Percentiles rank a stretch among this genome's conserved stretches.
Conservation (phyloP, 2,113 vertebrate species). For the Oryzias curvinotus region DNA sequence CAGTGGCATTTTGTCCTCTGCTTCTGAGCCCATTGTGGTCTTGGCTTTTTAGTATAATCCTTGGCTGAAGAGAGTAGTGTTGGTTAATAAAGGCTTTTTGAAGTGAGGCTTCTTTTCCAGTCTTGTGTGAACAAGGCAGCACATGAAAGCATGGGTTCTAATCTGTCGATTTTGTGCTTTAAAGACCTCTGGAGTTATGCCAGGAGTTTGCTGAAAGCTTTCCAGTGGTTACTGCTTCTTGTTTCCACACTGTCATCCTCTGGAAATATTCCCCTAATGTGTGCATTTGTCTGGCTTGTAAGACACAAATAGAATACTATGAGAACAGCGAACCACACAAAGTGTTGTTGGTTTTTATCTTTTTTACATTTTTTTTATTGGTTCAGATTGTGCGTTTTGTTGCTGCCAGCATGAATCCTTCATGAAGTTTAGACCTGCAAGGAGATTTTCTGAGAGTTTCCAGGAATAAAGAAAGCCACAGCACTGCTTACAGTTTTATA, state of each 20-base stretch:
- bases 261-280: slow-evolving; percentile 72
- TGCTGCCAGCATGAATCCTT: no score
- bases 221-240: slow-evolving; percentile 42
- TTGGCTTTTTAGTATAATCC: slow-evolving; percentile 23
- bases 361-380: no score
- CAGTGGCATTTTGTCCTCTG: slow-evolving; percentile 32
- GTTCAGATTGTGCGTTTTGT: no score
- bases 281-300: slow-evolving; percentile 26
- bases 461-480: no score
- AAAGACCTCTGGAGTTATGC: slow-evolving; percentile 24
- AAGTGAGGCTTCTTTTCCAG: slow-evolving; percentile 1
- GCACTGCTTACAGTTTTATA: no score
- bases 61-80: slow-evolving; percentile 9
- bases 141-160: slow-evolving; percentile 20
- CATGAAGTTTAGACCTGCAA: no score
- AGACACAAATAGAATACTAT: no score
- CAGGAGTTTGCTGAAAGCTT: slow-evolving; percentile 39
- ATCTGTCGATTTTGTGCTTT: slow-evolving; percentile 29
- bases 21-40: slow-evolving; percentile 17
- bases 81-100: neutral
- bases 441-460: no score
- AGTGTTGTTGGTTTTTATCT: no score
- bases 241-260: slow-evolving; percentile 45
- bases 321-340: no score
- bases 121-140: slow-evolving; percentile 26